phyloP scores from a whole-genome alignment of 1,140 invertebrate genomes.

The Drosophila tristis region DNA sequence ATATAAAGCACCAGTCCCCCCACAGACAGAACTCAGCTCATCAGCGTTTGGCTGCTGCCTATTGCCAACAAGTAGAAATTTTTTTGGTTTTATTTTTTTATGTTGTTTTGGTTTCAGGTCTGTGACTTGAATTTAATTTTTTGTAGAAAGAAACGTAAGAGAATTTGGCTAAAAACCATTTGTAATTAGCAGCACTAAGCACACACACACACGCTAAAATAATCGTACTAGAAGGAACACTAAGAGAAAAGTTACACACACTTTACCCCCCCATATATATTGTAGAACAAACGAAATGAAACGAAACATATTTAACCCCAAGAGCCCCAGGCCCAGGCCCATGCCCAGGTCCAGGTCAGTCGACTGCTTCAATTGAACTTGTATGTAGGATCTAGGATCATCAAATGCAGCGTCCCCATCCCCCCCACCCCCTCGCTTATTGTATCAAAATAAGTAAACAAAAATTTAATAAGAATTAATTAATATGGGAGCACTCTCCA shows the following conservation, averaged over 20 bases:
- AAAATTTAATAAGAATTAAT: constrained; percentile 7
- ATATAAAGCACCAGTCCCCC: background rate
- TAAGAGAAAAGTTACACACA: too few species aligned
- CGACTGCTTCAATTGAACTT: constrained; percentile 41
- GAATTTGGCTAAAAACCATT: constrained; percentile 16
- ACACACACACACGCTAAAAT: constrained; percentile 5
- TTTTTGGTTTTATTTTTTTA: constrained; percentile 13
- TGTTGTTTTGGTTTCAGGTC: constrained; percentile 34
- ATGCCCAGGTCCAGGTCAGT: background rate
- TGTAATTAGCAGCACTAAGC: constrained; percentile 42
- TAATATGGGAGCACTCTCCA: background rate
- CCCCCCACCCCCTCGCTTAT: background rate
- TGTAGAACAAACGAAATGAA: too few species aligned
- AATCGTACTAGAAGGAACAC: too few species aligned
- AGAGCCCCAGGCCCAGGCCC: background rate
- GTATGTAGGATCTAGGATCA: constrained; percentile 50
- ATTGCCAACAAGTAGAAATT: background rate
- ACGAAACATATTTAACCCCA: constrained; percentile 17
- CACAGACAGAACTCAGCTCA: constrained; percentile 27
- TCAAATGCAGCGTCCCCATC: constrained; percentile 10
- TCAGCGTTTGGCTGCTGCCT: constrained; percentile 18
- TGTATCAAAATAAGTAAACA: background rate
- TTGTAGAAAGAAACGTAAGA: constrained; percentile 25
- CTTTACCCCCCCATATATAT: too few species aligned
- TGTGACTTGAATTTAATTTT: constrained; percentile 45